A percentile compares a stretch with the other conserved stretches of the same genome.
These are phyloP conservation scores for Trachops cirrhosus DNA, from an alignment of 2,797 vertebrate genomes.

Conservation along the genomic window DNA sequence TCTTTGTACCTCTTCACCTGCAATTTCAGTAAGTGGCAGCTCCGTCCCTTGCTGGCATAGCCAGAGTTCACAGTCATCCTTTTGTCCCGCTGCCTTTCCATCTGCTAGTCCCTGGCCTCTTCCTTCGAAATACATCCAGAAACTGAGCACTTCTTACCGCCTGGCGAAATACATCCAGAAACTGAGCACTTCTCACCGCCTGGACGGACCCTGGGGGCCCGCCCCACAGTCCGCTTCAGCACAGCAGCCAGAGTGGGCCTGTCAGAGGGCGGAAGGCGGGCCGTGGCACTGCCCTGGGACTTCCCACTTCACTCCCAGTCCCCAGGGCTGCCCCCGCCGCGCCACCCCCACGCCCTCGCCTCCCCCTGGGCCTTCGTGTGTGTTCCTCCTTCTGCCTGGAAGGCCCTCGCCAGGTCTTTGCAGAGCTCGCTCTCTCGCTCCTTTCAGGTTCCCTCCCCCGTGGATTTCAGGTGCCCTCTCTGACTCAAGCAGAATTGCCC, in stretches of 20 bases:
- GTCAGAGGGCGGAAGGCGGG: not conserved
- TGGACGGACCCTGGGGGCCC: accelerated
- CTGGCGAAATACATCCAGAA: not conserved
- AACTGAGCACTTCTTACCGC: not conserved
- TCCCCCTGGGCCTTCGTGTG: no score
- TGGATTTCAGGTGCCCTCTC: not conserved
- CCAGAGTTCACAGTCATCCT: not conserved
- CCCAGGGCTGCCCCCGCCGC: no score
- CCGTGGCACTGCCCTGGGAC: not conserved
- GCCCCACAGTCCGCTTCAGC: not conserved
- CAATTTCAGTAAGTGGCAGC: not conserved
- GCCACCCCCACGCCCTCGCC: no score
- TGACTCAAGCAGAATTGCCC: not conserved
- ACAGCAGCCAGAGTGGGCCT: not conserved
- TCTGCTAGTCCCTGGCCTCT: no score
- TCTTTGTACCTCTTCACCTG: accelerated
- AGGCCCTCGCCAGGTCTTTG: not conserved
- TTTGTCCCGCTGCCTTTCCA: not conserved
- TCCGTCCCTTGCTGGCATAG: not conserved
- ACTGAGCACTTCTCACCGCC: not conserved
- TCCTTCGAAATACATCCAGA: not conserved
- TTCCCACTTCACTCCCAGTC: not conserved
- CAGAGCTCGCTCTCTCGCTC: not conserved
- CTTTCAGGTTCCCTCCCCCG: no score
- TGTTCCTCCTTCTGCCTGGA: not conserved